A percentile compares a stretch with the other conserved stretches of the same genome.
These are phyloP conservation scores for Bufotes viridis DNA, from an alignment of 2,797 vertebrate species.

Conservation along the genomic window DNA sequence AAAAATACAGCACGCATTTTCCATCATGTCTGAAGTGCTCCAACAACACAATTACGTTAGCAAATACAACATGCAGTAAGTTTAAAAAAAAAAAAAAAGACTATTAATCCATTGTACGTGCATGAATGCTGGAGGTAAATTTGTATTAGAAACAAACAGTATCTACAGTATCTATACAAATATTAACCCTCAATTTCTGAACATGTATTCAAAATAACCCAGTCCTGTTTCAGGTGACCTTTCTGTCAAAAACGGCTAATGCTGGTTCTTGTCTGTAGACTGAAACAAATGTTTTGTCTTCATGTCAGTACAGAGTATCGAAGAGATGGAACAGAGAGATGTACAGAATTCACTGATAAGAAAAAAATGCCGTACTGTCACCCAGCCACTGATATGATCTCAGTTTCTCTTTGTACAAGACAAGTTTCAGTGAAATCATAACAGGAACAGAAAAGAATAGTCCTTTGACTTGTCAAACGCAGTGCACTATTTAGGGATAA, in stretches of 20 bases:
- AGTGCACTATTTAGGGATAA: not conserved
- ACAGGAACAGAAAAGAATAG: slow-evolving; percentile 13
- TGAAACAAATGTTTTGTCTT: slow-evolving; percentile 18
- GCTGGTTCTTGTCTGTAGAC: not conserved
- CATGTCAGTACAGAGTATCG: not conserved
- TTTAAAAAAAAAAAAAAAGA: not conserved
- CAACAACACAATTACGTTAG: too few relatives aligned
- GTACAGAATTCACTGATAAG: not conserved
- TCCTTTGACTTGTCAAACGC: not conserved
- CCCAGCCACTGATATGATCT: slow-evolving; percentile 16
- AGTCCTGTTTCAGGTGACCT: not conserved
- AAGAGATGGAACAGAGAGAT: slow-evolving; percentile 22
- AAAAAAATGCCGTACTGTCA: slow-evolving; percentile 22
- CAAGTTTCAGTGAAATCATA: slow-evolving; percentile 28
- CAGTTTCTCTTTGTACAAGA: slow-evolving; percentile 7
- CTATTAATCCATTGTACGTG: not conserved
- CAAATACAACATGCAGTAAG: too few relatives aligned
- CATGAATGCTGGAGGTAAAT: not conserved
- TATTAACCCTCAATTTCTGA: not conserved
- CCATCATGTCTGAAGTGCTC: too few relatives aligned
- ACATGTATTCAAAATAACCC: slow-evolving; percentile 2
- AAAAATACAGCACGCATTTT: too few relatives aligned
- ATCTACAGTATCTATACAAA: not conserved
- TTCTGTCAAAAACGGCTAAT: not conserved
- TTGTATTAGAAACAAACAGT: not conserved